These are phyloP conservation scores for Capitulum mitella DNA, from an alignment of 2,888 invertebrate species.

Conservation along the genomic window DNA sequence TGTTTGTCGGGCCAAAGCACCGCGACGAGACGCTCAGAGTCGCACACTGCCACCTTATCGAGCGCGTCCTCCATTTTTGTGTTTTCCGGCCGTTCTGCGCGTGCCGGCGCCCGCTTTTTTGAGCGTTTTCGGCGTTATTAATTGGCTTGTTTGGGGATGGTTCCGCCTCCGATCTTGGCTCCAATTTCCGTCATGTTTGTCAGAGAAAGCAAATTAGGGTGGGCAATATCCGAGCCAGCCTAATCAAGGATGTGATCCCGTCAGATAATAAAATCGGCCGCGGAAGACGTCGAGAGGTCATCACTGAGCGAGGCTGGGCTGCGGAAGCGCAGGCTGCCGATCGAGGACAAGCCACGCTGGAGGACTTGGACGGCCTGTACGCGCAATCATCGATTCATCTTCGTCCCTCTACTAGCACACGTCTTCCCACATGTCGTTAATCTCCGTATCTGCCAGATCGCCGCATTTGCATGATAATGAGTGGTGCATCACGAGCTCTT, in stretches of 20 bases:
- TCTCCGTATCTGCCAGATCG: neutral
- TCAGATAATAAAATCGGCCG: neutral
- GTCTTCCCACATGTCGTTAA: neutral
- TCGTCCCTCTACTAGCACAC: neutral
- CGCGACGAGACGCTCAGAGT: neutral
- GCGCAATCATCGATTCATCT: neutral
- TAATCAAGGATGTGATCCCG: neutral
- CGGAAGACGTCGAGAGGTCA: too few species aligned
- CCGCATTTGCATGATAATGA: slow-evolving; percentile 10
- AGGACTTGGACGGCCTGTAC: neutral
- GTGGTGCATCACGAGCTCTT: neutral
- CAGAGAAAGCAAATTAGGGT: neutral
- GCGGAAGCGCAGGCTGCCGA: too few species aligned
- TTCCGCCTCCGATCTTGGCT: neutral
- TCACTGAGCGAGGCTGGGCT: too few species aligned
- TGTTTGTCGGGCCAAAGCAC: neutral
- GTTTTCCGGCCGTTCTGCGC: neutral
- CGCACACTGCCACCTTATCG: neutral
- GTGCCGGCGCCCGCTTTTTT: neutral
- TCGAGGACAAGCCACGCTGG: too few species aligned
- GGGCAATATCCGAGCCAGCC: neutral
- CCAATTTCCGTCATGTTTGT: neutral
- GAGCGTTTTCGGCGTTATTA: neutral
- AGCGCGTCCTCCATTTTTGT: neutral
- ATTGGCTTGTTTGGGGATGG: neutral